These are phyloP conservation scores for Turnix velox DNA, from an alignment of 2,113 vertebrate genomes.

Conservation along the genomic window DNA sequence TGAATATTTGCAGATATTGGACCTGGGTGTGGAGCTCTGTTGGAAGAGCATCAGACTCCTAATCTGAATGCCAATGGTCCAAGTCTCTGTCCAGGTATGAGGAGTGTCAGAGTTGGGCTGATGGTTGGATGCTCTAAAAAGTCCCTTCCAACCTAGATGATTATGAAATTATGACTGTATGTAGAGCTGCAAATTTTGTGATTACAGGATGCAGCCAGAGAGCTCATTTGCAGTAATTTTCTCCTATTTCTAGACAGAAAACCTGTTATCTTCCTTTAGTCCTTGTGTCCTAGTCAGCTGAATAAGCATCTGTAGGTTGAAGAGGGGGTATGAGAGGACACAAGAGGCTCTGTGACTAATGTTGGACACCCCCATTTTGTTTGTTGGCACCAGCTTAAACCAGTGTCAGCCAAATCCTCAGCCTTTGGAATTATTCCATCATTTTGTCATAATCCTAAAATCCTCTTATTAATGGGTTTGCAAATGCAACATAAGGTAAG, in stretches of 20 bases:
- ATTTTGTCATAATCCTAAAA: background rate
- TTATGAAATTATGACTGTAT: too few relatives aligned
- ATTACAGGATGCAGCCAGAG: background rate
- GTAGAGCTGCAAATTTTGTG: background rate
- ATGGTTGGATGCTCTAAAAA: too few relatives aligned
- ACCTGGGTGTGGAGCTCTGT: too few relatives aligned
- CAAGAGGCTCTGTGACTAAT: background rate
- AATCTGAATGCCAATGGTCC: too few relatives aligned
- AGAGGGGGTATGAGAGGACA: background rate
- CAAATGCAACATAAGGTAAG: background rate
- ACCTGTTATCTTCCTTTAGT: background rate
- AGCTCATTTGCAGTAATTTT: background rate
- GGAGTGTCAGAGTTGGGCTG: too few relatives aligned
- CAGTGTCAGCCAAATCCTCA: background rate
- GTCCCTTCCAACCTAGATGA: too few relatives aligned
- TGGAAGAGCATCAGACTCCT: too few relatives aligned
- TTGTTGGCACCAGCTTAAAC: background rate
- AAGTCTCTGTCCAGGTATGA: too few relatives aligned
- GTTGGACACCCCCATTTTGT: background rate
- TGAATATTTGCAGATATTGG: too few relatives aligned
- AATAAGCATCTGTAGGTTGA: background rate
- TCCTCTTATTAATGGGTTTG: background rate
- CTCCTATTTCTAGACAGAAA: background rate
- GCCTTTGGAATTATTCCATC: background rate
- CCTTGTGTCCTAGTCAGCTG: fast-evolving